phyloP scores from a whole-genome alignment of 1,140 invertebrate genomes.

The Leptonema lineaticorne region DNA sequence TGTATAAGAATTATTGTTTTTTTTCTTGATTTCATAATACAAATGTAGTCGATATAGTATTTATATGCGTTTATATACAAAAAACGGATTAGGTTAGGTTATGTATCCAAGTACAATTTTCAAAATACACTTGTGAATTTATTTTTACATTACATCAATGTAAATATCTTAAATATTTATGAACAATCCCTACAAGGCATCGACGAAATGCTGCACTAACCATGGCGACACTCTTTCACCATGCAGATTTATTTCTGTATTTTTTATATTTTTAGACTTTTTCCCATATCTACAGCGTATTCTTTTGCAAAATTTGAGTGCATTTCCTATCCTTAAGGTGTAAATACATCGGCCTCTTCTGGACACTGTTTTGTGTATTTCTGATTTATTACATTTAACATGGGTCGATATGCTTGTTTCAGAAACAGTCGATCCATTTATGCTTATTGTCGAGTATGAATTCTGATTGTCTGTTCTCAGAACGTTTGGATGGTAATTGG shows the following conservation, averaged over 20 bases:
- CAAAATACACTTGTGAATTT: no score
- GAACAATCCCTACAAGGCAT: slow-evolving; percentile 39
- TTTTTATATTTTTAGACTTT: slow-evolving; percentile 34
- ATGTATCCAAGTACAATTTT: background rate
- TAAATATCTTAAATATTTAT: slow-evolving; percentile 2
- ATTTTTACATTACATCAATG: no score
- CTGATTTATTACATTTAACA: slow-evolving; percentile 37
- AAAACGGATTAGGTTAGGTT: background rate
- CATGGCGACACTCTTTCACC: slow-evolving; percentile 33
- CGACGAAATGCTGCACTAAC: slow-evolving; percentile 40
- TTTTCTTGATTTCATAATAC: slow-evolving; percentile 1
- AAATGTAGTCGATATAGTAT: background rate
- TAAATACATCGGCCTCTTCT: slow-evolving; percentile 38
- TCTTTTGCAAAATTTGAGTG: slow-evolving; percentile 37
- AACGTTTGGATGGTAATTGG: slow-evolving; percentile 26
- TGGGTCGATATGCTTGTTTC: slow-evolving; percentile 17
- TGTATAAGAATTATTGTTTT: slow-evolving; percentile 30
- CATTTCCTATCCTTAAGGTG: slow-evolving; percentile 34
- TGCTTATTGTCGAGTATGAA: slow-evolving; percentile 20
- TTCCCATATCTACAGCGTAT: slow-evolving; percentile 31
- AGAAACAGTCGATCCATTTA: slow-evolving; percentile 15
- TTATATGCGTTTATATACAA: background rate
- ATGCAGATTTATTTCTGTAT: slow-evolving; percentile 32
- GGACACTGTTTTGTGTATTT: slow-evolving; percentile 29
- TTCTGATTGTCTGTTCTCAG: slow-evolving; percentile 23